Evolutionary conservation across 2,888 invertebrate genomes (phyloP).

Genomic region (Elysia crispata): DNA sequence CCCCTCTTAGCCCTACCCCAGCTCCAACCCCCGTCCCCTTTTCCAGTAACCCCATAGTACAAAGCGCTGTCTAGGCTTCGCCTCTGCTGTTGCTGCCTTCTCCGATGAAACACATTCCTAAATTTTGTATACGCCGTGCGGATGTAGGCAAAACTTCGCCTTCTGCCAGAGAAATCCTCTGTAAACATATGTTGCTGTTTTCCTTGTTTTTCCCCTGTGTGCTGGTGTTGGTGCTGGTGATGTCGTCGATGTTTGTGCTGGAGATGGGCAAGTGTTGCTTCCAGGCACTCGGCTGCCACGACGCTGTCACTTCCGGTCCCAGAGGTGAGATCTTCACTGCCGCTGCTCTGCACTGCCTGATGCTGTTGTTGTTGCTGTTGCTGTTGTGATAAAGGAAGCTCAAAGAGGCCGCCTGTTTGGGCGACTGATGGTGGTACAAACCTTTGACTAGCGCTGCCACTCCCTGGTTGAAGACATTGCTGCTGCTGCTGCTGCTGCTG

Average conservation of each 20-base stretch:
- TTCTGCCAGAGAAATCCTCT: neutral
- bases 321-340: neutral
- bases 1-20: too few relatives aligned
- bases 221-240: too few relatives aligned
- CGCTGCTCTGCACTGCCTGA: neutral
- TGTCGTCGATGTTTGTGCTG: too few relatives aligned
- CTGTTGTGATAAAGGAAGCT: too few relatives aligned
- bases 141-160: conserved; percentile 39
- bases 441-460: conserved; percentile 17
- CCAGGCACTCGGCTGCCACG: too few relatives aligned
- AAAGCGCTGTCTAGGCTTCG: conserved; percentile 23
- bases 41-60: too few relatives aligned
- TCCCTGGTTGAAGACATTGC: conserved; percentile 26
- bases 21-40: too few relatives aligned
- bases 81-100: conserved; percentile 23
- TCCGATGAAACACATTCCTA: conserved; percentile 25
- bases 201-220: neutral
- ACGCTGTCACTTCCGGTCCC: too few relatives aligned
- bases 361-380: too few relatives aligned
- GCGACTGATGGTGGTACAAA: conserved; percentile 20
- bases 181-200: neutral
- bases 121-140: conserved; percentile 38
- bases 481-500: neutral
- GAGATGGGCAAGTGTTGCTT: too few relatives aligned
- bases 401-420: too few relatives aligned